Base-by-base conservation (phyloP, 2,797 vertebrate species). In the Phaenicophaeus curvirostris region DNA sequence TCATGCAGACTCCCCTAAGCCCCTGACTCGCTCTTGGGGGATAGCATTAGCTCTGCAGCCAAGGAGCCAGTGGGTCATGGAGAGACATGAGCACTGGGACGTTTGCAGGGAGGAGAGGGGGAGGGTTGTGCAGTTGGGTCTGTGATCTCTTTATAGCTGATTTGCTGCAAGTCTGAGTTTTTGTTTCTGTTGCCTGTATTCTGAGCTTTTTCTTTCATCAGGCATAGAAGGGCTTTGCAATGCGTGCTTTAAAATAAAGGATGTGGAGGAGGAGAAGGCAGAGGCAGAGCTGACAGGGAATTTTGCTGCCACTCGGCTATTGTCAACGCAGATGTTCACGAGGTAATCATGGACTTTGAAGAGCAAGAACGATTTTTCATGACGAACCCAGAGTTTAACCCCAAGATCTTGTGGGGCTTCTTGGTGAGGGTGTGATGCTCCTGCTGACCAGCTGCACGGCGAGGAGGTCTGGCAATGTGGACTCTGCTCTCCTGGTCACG, bases 251-350 rank as follows among this genome's bases (percentile, higher is more conserved):
- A 54, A 72, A 85, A 82, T 13, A 1, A 27, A 87, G 84, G 80
- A 27, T 15, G 11, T 1, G 84, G 81, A 95, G 94, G 91, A 96
- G 92, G 82, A 91, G 84, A 67, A 46, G 20, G 90, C 1, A 44
- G 83, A 85, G 96, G 92, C 90, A 87, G 90, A 94, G 66, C 94
- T 58, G 94, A 23, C 8, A 71, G 53, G 48, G 86, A 57, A 80
- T 83, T 51, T 2, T 19, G 65, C 94, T 94, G 92, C 92, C 84
- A 46, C 88, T 89, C 93, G 71, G 72, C 75, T 35, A 3, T 67
- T 91, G 89, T 62, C 90, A 48, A 87, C 10, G 5, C 87, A 78
- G 93, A 93, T 90, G 88, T 77, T 87, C 67, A 28, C n/a, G 35
- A 83, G 89, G 86, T 44, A 85, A 80, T 85, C 88, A 15, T 0